These are phyloP conservation scores for Pollenia griseotomentosa DNA, from an alignment of 2,888 invertebrate species.

Conservation along the genomic window DNA sequence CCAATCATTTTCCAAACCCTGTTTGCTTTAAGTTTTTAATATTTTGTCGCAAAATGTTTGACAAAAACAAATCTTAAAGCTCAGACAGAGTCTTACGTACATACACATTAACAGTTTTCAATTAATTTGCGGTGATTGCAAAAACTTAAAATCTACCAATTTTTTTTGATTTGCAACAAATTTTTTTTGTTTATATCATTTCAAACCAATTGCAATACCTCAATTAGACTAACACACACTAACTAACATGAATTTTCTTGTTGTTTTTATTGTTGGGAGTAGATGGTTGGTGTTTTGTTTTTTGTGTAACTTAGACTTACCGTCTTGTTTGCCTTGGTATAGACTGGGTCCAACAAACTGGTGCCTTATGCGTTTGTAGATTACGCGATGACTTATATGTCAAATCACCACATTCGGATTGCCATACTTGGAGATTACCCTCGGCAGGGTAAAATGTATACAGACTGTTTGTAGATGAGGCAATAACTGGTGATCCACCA, in stretches of 20 bases:
- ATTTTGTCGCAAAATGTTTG: constrained; percentile 18
- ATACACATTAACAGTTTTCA: constrained; percentile 60
- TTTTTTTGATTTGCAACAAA: constrained; percentile 12
- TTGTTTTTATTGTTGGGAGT: constrained; percentile 37
- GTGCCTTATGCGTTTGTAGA: constrained; percentile 83
- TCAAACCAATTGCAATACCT: constrained; percentile 57
- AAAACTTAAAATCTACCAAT: constrained; percentile 29
- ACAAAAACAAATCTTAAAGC: background rate
- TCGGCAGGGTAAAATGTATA: constrained; percentile 84
- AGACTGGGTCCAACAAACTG: constrained; percentile 84
- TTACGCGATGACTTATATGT: constrained; percentile 84
- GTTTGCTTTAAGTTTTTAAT: constrained; percentile 13
- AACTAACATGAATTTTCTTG: constrained; percentile 10
- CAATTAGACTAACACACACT: constrained; percentile 68
- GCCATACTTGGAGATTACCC: constrained; percentile 84
- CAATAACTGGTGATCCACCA: constrained; percentile 82
- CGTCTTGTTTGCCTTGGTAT: constrained; percentile 84
- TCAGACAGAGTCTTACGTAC: constrained; percentile 17
- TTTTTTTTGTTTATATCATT: constrained; percentile 15
- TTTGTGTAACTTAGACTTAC: constrained; percentile 77
- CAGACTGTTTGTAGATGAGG: constrained; percentile 83
- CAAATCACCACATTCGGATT: constrained; percentile 83
- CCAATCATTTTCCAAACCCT: constrained; percentile 46
- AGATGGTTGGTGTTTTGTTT: background rate
- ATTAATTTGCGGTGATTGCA: constrained; percentile 65